phyloP scores from a whole-genome alignment of 2,888 invertebrate species.

The Melieria picta region DNA sequence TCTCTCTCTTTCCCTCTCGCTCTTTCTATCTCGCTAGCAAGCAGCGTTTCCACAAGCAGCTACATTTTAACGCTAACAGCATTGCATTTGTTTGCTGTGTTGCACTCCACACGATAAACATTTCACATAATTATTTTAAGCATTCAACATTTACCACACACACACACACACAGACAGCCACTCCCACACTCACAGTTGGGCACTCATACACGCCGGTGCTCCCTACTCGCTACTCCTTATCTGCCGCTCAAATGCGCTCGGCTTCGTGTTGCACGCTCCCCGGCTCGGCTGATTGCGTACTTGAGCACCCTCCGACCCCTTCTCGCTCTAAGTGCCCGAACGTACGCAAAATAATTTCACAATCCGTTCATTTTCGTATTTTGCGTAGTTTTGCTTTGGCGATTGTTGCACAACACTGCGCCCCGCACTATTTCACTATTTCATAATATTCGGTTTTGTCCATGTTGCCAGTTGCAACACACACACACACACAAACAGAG shows the following conservation, averaged over 20 bases:
- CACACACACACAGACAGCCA: conserved; percentile 1
- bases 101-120: conserved; percentile 39
- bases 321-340: neutral
- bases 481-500: too few relatives aligned
- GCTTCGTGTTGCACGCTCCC: neutral
- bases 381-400: too few relatives aligned
- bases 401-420: too few relatives aligned
- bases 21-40: neutral
- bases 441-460: too few relatives aligned
- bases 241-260: neutral
- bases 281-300: neutral
- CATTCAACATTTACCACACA: conserved; percentile 27
- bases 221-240: neutral
- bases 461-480: too few relatives aligned
- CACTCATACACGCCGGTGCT: neutral
- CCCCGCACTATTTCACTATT: too few relatives aligned
- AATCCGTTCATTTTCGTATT: too few relatives aligned
- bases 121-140: conserved; percentile 42
- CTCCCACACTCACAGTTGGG: neutral
- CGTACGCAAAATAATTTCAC: neutral
- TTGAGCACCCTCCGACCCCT: neutral
- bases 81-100: conserved; percentile 8
- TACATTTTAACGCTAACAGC: conserved; percentile 16
- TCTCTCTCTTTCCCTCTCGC: too few relatives aligned
- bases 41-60: neutral